Percentiles rank a stretch among this genome's conserved stretches.
Conservation (phyloP, 2,888 invertebrate genomes). For the Ophion ventricosus region DNA sequence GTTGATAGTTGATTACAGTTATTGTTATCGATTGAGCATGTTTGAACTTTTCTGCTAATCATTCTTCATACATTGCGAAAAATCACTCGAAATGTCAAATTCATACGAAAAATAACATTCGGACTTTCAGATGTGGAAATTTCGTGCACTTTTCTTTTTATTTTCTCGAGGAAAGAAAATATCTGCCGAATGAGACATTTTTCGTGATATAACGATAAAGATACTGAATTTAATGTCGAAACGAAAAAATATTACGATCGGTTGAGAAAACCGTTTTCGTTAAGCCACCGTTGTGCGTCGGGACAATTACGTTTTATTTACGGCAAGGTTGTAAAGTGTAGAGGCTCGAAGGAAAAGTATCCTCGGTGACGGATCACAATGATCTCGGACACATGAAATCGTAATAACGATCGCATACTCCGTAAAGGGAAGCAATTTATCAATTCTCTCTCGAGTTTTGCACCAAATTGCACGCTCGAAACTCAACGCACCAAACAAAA, state of each 20-base stretch:
- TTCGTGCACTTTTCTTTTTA: slow-evolving; percentile 5
- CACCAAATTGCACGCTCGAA: background rate
- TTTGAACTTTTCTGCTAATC: no score
- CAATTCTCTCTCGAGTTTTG: background rate
- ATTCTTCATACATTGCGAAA: no score
- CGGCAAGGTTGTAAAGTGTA: slow-evolving; percentile 27
- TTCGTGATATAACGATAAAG: slow-evolving; percentile 35
- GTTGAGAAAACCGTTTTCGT: slow-evolving; percentile 35
- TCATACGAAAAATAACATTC: background rate
- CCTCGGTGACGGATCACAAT: background rate
- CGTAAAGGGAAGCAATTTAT: slow-evolving; percentile 47
- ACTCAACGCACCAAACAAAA: slow-evolving; percentile 20
- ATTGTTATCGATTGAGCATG: no score
- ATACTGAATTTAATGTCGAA: slow-evolving; percentile 8
- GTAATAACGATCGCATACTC: background rate
- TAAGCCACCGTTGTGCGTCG: slow-evolving; percentile 26
- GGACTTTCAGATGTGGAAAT: background rate
- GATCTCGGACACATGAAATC: slow-evolving; percentile 28
- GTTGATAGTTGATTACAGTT: no score
- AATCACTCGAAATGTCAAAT: no score
- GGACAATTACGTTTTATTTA: slow-evolving; percentile 39
- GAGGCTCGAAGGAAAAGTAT: background rate
- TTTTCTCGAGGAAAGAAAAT: slow-evolving; percentile 14
- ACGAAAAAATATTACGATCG: slow-evolving; percentile 18
- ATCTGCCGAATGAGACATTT: slow-evolving; percentile 29